These are phyloP conservation scores for Lepidonotus clava DNA, from an alignment of 2,888 invertebrate genomes.

Conservation along the genomic window DNA sequence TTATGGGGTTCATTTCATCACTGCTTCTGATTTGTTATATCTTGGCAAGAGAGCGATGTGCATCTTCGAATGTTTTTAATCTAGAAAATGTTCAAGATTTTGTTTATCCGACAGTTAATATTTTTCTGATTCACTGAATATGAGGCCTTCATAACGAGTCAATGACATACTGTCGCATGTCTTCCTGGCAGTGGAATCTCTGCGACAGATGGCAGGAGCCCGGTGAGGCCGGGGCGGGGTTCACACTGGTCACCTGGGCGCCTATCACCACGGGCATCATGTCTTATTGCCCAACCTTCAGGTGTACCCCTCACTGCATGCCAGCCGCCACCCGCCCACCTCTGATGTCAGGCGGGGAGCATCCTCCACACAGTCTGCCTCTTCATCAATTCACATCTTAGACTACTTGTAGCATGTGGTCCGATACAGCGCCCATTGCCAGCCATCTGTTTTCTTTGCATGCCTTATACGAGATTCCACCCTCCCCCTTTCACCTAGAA, in stretches of 20 bases:
- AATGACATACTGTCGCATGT: too few relatives aligned
- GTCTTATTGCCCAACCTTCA: slow-evolving; percentile 1
- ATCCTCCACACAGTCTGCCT: background rate
- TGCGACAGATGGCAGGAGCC: slow-evolving; percentile 38
- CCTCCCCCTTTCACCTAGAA: too few relatives aligned
- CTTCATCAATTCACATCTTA: background rate
- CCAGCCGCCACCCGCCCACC: background rate
- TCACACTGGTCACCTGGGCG: background rate
- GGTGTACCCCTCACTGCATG: background rate
- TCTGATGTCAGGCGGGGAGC: background rate
- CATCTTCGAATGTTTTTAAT: too few relatives aligned
- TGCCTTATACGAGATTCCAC: too few relatives aligned
- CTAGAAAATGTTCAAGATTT: too few relatives aligned
- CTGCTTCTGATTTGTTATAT: too few relatives aligned
- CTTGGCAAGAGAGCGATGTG: too few relatives aligned
- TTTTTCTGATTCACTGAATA: too few relatives aligned
- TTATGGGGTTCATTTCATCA: too few relatives aligned
- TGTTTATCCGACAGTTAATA: too few relatives aligned
- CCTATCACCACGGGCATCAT: slow-evolving; percentile 10
- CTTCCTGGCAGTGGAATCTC: slow-evolving; percentile 28
- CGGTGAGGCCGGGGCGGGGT: background rate
- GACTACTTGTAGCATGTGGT: slow-evolving; percentile 28
- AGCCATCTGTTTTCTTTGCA: background rate
- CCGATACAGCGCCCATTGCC: background rate
- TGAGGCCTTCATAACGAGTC: too few relatives aligned